Conservation (phyloP, 2,113 vertebrate species). For the Gobius niger region DNA sequence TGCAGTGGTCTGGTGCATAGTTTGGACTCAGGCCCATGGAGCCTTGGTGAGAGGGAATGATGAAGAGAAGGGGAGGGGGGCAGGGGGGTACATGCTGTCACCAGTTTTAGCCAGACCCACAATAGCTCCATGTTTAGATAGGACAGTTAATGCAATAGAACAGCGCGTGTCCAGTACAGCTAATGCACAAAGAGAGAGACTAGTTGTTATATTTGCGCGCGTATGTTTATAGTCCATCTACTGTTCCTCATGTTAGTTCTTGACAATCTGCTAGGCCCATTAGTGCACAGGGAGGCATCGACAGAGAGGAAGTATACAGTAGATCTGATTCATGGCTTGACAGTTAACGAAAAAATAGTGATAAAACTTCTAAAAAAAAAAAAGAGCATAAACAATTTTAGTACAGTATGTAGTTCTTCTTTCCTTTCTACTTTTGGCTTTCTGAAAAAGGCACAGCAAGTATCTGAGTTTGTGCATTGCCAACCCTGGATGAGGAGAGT, state of each 20-base stretch:
- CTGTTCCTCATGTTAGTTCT: slow-evolving; percentile 6
- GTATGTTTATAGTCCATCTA: not conserved
- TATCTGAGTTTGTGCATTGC: no score
- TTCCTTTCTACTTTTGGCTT: not conserved
- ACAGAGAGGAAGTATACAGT: slow-evolving; percentile 22
- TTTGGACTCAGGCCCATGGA: slow-evolving; percentile 49
- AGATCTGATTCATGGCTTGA: slow-evolving; percentile 4
- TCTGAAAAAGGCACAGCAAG: no score
- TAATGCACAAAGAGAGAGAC: not conserved
- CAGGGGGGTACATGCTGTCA: slow-evolving; percentile 21
- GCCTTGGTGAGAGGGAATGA: slow-evolving; percentile 34
- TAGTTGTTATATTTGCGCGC: not conserved
- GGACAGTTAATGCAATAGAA: slow-evolving; percentile 13
- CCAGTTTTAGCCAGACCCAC: slow-evolving; percentile 16
- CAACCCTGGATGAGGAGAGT: no score
- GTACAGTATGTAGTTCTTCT: not conserved
- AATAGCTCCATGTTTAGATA: slow-evolving; percentile 18
- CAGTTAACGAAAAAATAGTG: not conserved
- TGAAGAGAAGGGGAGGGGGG: not conserved
- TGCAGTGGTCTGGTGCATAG: slow-evolving; percentile 29
- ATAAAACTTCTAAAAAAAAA: not conserved
- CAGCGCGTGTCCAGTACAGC: not conserved
- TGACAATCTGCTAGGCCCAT: slow-evolving; percentile 22
- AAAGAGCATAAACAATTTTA: not conserved
- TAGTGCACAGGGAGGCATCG: slow-evolving; percentile 5